These are phyloP conservation scores for Decapterus maruadsi DNA, from an alignment of 2,797 vertebrate species.

Conservation along the genomic window DNA sequence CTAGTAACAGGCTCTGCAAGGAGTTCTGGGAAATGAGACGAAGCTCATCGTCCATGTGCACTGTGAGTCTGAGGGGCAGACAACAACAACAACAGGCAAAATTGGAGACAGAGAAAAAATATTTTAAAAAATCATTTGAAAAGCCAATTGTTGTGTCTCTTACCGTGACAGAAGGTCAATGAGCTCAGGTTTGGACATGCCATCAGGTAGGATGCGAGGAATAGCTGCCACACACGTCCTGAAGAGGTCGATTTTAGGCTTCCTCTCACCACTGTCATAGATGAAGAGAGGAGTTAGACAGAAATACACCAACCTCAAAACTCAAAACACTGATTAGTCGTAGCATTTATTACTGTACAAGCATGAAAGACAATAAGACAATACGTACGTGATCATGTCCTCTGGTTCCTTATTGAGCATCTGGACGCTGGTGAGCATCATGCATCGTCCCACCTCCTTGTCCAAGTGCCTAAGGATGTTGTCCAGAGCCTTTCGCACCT, in stretches of 20 bases:
- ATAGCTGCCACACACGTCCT: slow-evolving; percentile 98
- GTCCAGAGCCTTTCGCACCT: slow-evolving; percentile 97
- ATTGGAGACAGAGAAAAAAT: not conserved
- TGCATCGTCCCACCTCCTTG: slow-evolving; percentile 98
- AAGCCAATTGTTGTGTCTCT: not conserved
- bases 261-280: slow-evolving; percentile 92
- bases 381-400: slow-evolving; percentile 93
- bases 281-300: not conserved
- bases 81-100: not conserved
- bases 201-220: slow-evolving; percentile 96
- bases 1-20: slow-evolving; percentile 95
- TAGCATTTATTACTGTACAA: not conserved
- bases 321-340: not conserved
- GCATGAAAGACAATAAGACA: not conserved
- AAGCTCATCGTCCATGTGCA: slow-evolving; percentile 99
- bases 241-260: slow-evolving; percentile 98
- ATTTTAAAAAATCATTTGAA: not conserved
- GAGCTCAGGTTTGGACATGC: slow-evolving; percentile 98
- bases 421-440: slow-evolving; percentile 98
- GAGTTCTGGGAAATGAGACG: slow-evolving; percentile 98
- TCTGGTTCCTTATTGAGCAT: slow-evolving; percentile 99
- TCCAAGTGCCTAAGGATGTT: slow-evolving; percentile 97
- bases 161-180: slow-evolving; percentile 95
- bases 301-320: not conserved
- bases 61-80: slow-evolving; percentile 89